Evolutionary conservation across 2,888 invertebrate genomes (phyloP).

Genomic region (Lycophotia porphyrea): DNA sequence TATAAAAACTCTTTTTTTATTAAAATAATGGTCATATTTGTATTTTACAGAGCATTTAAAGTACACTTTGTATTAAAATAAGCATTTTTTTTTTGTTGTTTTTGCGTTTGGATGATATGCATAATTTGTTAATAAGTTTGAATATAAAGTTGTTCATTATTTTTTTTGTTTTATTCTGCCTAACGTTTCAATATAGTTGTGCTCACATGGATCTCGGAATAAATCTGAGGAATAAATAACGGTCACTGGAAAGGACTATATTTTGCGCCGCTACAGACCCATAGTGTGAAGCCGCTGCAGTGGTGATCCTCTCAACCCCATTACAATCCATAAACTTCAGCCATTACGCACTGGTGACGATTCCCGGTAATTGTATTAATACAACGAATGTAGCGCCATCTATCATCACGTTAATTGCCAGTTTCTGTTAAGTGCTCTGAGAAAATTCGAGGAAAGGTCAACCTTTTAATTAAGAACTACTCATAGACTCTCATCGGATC

Average conservation of each 20-base stretch:
- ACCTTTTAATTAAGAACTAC: too few species aligned
- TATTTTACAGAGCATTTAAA: conserved; percentile 64
- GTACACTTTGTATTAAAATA: conserved; percentile 62
- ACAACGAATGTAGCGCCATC: not conserved
- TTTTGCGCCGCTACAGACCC: too few species aligned
- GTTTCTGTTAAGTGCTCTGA: too few species aligned
- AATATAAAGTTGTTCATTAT: conserved; percentile 47
- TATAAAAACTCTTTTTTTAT: not conserved
- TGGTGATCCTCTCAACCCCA: not conserved
- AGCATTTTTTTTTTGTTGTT: conserved; percentile 53
- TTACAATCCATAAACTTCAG: not conserved
- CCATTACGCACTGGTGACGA: not conserved
- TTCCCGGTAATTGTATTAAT: not conserved
- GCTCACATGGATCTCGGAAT: not conserved
- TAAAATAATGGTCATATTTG: conserved; percentile 21
- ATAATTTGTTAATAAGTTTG: conserved; percentile 41
- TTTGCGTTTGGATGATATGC: conserved; percentile 28
- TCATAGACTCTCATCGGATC: too few species aligned
- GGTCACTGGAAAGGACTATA: not conserved
- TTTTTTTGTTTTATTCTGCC: conserved; percentile 1
- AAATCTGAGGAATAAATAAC: too few species aligned
- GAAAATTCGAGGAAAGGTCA: too few species aligned
- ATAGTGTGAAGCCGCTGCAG: not conserved
- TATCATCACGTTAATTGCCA: not conserved
- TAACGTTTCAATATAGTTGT: not conserved